These are phyloP conservation scores for Euplexia lucipara DNA, from an alignment of 2,888 invertebrate genomes.

Conservation along the genomic window DNA sequence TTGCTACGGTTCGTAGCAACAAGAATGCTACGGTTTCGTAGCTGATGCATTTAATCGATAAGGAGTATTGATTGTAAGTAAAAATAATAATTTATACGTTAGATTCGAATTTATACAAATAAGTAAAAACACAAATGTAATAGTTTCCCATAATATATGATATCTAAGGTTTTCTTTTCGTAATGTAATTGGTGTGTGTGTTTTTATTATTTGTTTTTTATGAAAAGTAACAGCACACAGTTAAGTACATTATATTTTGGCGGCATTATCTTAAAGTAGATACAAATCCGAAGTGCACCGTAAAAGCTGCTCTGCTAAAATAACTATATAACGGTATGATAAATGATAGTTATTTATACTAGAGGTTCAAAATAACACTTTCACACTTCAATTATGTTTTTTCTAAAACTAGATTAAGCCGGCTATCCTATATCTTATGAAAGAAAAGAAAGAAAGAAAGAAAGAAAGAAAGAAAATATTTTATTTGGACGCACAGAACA, in stretches of 20 bases:
- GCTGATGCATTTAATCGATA: constrained; percentile 46
- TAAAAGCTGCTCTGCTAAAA: not conserved
- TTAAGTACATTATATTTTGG: constrained; percentile 1
- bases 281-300: not conserved
- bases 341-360: no score
- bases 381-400: no score
- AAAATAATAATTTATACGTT: constrained; percentile 18
- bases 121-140: not conserved
- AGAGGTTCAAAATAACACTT: no score
- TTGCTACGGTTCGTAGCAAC: constrained; percentile 60
- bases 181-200: no score
- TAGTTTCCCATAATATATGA: no score
- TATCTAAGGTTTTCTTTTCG: no score
- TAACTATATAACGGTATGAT: not conserved
- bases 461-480: no score
- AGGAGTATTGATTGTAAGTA: constrained; percentile 59
- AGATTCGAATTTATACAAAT: constrained; percentile 1
- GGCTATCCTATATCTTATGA: no score
- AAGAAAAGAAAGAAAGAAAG: no score
- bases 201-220: not conserved
- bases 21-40: constrained; percentile 52
- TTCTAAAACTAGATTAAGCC: no score
- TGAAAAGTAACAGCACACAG: no score
- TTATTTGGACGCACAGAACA: no score
- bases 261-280: not conserved